Evolutionary conservation across 2,888 invertebrate genomes (phyloP).

Genomic region (Himalopsyche kuldschensis): DNA sequence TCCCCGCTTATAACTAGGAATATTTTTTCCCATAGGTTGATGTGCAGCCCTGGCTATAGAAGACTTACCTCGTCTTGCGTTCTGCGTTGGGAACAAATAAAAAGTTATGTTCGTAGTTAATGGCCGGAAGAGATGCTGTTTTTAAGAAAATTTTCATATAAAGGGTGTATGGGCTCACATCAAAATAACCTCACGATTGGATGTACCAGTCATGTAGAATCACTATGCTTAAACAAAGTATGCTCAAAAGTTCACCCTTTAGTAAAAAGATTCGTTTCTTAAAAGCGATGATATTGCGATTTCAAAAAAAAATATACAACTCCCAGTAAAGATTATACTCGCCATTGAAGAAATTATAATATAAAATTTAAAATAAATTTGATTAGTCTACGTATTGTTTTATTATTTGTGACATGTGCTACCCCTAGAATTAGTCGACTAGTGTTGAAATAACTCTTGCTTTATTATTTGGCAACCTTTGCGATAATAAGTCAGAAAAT

Average conservation of each 20-base stretch:
- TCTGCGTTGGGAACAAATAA: constrained; percentile 19
- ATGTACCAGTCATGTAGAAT: background rate
- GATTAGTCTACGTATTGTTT: too few species aligned
- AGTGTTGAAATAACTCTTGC: too few species aligned
- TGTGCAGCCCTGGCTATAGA: background rate
- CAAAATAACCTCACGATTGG: background rate
- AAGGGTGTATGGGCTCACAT: background rate
- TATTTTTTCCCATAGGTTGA: constrained; percentile 18
- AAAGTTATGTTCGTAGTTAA: constrained; percentile 25
- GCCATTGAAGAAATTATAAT: too few species aligned
- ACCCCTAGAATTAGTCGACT: too few species aligned
- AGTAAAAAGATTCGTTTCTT: too few species aligned
- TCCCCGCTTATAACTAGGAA: constrained; percentile 17
- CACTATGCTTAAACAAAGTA: background rate
- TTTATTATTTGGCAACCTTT: too few species aligned
- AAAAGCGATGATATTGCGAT: too few species aligned
- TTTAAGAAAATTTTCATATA: constrained; percentile 18
- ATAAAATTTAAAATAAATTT: too few species aligned
- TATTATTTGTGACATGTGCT: too few species aligned
- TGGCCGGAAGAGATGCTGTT: constrained; percentile 34
- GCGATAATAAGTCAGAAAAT: too few species aligned
- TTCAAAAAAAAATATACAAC: too few species aligned
- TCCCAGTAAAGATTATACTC: too few species aligned
- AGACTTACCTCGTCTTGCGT: constrained; percentile 9
- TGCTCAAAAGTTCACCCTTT: background rate